Evolutionary conservation across 2,888 invertebrate genomes (phyloP).

Genomic region (Lithodes maja): DNA sequence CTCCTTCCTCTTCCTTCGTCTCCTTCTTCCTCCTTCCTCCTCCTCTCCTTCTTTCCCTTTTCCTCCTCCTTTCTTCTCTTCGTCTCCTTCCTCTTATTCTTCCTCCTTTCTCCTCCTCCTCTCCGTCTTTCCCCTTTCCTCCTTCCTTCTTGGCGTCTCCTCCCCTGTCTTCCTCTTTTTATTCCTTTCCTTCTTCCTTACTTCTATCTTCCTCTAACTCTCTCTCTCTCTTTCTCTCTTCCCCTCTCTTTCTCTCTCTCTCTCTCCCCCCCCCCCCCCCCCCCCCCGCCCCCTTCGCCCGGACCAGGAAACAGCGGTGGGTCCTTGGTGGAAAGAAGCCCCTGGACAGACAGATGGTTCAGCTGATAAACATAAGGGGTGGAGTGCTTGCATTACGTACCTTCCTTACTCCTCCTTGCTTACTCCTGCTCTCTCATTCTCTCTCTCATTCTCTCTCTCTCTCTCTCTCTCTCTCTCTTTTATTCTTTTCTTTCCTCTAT

Average conservation of each 20-base stretch:
- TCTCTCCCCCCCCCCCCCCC: not conserved
- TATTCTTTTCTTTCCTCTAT: not conserved
- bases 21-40: not conserved
- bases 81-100: not conserved
- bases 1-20: not conserved
- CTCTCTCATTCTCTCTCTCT: conserved; percentile 3
- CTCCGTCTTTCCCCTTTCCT: not conserved
- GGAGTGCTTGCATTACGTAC: not conserved
- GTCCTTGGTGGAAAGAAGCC: too few species aligned
- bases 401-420: not conserved
- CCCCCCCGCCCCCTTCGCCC: not conserved
- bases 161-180: not conserved
- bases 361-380: too few species aligned
- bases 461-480: conserved; percentile 17
- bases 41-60: not conserved
- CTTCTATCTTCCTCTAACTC: not conserved
- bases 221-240: too few species aligned
- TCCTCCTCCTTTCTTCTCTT: not conserved
- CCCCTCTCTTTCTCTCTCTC: not conserved
- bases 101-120: not conserved
- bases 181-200: not conserved
- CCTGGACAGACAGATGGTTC: too few species aligned
- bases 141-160: not conserved
- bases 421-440: not conserved
- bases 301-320: too few species aligned